phyloP scores from a whole-genome alignment of 2,113 vertebrate genomes.

The Nycticebus coucang region DNA sequence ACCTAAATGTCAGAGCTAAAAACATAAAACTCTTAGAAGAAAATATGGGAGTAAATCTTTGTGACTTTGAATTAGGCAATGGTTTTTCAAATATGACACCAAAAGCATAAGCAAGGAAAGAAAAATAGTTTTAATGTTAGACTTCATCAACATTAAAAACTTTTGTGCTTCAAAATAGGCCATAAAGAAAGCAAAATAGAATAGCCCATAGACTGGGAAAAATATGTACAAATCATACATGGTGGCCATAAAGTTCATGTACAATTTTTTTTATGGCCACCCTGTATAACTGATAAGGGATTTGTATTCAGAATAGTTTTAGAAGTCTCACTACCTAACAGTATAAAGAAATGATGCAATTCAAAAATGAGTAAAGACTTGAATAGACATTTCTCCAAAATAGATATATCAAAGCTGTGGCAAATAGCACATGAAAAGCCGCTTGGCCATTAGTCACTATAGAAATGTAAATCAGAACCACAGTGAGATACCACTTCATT shows the following conservation, averaged over 20 bases:
- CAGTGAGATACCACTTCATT: accelerated
- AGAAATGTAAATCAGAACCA: not conserved
- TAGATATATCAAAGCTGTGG: not conserved
- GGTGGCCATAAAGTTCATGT: no score
- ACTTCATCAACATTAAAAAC: not conserved
- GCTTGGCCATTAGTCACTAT: not conserved
- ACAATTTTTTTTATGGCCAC: no score
- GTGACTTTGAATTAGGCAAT: not conserved
- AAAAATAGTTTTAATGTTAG: not conserved
- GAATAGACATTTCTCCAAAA: not conserved
- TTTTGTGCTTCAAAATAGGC: not conserved
- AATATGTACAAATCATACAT: not conserved
- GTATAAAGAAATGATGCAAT: not conserved
- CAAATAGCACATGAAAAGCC: not conserved
- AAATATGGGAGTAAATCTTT: not conserved
- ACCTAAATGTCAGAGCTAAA: not conserved
- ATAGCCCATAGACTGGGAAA: not conserved
- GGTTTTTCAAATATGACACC: not conserved
- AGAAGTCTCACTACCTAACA: not conserved
- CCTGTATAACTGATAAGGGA: not conserved
- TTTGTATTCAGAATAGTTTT: not conserved
- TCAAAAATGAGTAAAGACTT: not conserved
- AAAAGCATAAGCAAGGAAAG: not conserved
- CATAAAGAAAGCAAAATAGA: not conserved
- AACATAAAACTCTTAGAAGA: not conserved